Evolutionary conservation across 2,888 invertebrate species (phyloP).

Genomic region (Lasioglossum villosulum): DNA sequence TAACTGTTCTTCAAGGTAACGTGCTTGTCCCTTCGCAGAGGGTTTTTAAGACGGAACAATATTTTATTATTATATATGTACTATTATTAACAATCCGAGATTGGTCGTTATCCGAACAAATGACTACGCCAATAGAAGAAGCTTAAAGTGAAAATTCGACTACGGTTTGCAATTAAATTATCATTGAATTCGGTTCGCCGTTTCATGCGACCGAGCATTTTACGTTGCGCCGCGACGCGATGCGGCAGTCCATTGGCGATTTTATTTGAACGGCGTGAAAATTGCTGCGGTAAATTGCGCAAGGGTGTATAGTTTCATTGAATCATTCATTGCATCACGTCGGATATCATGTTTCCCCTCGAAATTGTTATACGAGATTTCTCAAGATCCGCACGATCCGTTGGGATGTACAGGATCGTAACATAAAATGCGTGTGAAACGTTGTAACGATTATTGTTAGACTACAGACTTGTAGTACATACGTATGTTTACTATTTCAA

Average conservation of each 20-base stretch:
- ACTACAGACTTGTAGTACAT: too few relatives aligned
- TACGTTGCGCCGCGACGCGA: not conserved
- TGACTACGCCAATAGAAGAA: not conserved
- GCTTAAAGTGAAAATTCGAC: not conserved
- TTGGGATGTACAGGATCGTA: not conserved
- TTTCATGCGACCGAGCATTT: not conserved
- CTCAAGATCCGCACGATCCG: constrained; percentile 9
- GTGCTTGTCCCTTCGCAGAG: too few relatives aligned
- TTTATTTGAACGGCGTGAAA: constrained; percentile 15
- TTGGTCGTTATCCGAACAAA: not conserved
- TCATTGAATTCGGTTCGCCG: not conserved
- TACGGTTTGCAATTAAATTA: constrained; percentile 21
- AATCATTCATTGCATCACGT: constrained; percentile 20
- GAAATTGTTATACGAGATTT: constrained; percentile 21
- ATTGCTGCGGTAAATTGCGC: constrained; percentile 4
- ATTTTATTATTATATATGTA: too few relatives aligned
- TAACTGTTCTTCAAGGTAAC: too few relatives aligned
- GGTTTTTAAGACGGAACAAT: too few relatives aligned
- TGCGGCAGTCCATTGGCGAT: not conserved
- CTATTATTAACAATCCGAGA: too few relatives aligned
- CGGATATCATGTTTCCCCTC: constrained; percentile 14
- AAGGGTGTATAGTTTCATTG: constrained; percentile 12
- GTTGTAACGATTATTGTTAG: not conserved
- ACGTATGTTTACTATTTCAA: too few relatives aligned
- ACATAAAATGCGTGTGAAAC: not conserved